phyloP scores from a whole-genome alignment of 2,113 vertebrate species.

The Prionailurus viverrinus region DNA sequence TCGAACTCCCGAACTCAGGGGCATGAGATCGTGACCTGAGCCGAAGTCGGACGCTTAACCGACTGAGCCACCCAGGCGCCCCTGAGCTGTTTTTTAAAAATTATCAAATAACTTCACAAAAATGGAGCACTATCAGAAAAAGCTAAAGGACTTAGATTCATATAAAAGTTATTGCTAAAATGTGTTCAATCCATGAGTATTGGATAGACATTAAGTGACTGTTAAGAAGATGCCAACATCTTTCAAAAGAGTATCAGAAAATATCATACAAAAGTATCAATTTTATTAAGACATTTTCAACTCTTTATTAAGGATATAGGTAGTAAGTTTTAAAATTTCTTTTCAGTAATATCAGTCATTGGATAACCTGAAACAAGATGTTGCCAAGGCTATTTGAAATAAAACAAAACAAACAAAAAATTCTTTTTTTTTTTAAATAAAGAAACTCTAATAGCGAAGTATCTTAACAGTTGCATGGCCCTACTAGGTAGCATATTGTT shows the following conservation, averaged over 20 bases:
- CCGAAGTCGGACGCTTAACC: too few species aligned
- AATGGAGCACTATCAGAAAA: background rate
- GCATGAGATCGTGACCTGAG: too few species aligned
- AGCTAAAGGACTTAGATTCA: background rate
- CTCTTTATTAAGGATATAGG: background rate
- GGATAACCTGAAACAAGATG: background rate
- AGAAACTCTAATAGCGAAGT: background rate
- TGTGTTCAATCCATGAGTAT: background rate
- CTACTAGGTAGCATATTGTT: background rate
- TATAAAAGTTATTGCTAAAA: background rate
- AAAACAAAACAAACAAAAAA: background rate
- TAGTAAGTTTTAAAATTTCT: slow-evolving; percentile 18
- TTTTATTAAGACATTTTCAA: background rate
- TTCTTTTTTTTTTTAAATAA: background rate
- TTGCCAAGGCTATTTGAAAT: background rate
- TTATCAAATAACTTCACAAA: background rate
- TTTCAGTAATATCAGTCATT: background rate
- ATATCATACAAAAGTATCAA: background rate
- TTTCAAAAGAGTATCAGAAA: background rate
- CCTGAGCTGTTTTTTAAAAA: background rate
- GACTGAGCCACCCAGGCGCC: too few species aligned
- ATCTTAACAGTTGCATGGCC: background rate
- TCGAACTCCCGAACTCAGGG: too few species aligned
- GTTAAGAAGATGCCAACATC: background rate
- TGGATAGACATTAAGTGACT: background rate